Conservation (phyloP, 1,140 invertebrate species). For the Sarcophaga bullata region DNA sequence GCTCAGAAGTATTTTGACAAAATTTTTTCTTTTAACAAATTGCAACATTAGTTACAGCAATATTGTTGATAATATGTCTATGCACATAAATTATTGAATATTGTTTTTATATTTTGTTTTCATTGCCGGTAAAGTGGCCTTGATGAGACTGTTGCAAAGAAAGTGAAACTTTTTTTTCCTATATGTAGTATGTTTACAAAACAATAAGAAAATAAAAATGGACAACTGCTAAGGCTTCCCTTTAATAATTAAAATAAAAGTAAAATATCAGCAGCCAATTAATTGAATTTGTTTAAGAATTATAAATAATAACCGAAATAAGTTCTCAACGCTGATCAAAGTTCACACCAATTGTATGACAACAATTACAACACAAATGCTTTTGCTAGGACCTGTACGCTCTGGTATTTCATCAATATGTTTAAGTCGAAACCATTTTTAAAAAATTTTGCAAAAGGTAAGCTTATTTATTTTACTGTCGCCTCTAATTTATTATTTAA, state of each 20-base stretch:
- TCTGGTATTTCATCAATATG: conserved; percentile 46
- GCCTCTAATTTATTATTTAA: neutral
- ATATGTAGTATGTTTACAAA: neutral
- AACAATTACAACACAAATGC: neutral
- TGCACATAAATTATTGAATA: neutral
- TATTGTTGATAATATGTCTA: neutral
- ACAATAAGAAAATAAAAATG: neutral
- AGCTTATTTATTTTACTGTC: conserved; percentile 31
- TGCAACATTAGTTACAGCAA: neutral
- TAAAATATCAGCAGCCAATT: neutral
- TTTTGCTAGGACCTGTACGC: neutral
- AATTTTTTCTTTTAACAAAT: neutral
- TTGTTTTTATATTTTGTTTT: neutral
- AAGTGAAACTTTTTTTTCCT: neutral
- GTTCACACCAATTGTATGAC: neutral
- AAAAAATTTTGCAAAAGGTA: conserved; percentile 58
- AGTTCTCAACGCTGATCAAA: neutral
- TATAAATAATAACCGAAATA: neutral
- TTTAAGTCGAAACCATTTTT: conserved; percentile 58
- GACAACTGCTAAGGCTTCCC: neutral
- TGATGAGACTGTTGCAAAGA: neutral
- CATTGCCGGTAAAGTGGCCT: conserved; percentile 18
- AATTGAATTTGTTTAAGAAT: neutral
- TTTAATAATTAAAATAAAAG: neutral
- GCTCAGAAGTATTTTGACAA: neutral